Evolutionary conservation across 1,140 invertebrate species (phyloP), one percentile per base, ranked within the genome.

Genomic region (Conus betulinus): DNA sequence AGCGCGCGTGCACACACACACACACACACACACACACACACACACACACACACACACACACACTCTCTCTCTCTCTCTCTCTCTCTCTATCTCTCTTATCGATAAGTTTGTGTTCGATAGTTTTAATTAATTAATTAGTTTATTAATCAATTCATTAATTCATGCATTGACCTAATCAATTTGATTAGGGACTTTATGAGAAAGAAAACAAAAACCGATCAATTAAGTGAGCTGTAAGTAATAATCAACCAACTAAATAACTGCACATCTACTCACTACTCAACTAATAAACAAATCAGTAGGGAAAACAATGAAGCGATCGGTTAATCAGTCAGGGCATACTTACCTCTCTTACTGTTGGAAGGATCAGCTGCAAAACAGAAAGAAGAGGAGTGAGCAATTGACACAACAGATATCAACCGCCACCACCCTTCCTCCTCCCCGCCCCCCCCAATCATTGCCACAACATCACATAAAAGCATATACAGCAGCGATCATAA

Each of bases 321-420:
- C 11, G 57, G 7, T n/a, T 5, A 57, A 57, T 57, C 15, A 15
- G 20, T 25, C 39, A 39, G 39, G 10, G 52, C 82, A 13, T 51
- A 27, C 84, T 53, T 79, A 87, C 85, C 85, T 87, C 85, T 87
- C 71, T 87, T 87, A 39, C 74, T 74, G 85, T 79, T 87, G 7
- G 85, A 74, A 53, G 85, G 53, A 57, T 87, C 85, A 25, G 71
- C 85, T 87, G 85, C 27, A 85, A 85, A 17, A 85, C 10, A 76
- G 27, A 51, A 67, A 85, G 23, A 84, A 15, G 25, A 55, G 57
- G 15, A 11, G 57, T 39, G 0, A 39, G 15, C 57, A 60, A 60
- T 60, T 60, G 15, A 11, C 57, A 60, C 57, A 60, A 15, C 15
- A 60, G 57, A 60, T 60, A 60, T 60, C 39, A 39, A 15, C 57